Base-by-base conservation (phyloP, 2,888 invertebrate genomes). In the Cheilosia vernalis region DNA sequence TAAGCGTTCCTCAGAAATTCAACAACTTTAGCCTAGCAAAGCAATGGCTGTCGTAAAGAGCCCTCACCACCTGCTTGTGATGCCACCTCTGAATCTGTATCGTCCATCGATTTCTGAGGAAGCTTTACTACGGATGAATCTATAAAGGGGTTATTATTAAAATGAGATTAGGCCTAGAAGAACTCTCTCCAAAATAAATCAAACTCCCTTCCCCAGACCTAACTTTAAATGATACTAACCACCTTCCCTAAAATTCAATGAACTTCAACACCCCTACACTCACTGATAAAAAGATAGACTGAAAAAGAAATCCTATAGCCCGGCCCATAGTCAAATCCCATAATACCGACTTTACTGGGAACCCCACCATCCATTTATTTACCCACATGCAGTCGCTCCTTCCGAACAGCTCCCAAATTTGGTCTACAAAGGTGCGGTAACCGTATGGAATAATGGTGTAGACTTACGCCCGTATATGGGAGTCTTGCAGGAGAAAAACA, bases 321-420 rank as follows among this genome's bases (percentile, higher is more conserved):
- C 6, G 15, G 24, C 13, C 37, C 37, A 13, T 4, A 37, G 37
- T 24, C 27, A 27, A 61, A 61, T 27, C 44, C 10, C 13, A 1
- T 61, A 61, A 61, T 61, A 17, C 44, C 44, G 10, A 17, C 27
- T 30, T 19, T 7, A 61, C 44, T 13, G 30, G 2, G 27, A 69
- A 56, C 56, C 69, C 49, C 70, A 53, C 30, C 27, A 49, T 58
- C 33, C 30, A 78, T 78, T 70, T 70, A 70, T 64, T 70, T 70
- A 30, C 19, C 40, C n/a, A 30, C 24, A 63, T 49, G 10, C n/a
- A 40, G 24, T 37, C 10, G 9, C 40, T 60, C 4, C 15, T 19
- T 13, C n/a, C 24, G 24, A 44, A 37, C 21, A 44, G 47, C 21
- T 13, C 21, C n/a, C 47, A 42, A 30, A 63, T 40, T 58, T 58